A percentile compares a stretch with the other conserved stretches of the same genome.
Evolutionary conservation across 2,113 vertebrate genomes (phyloP).

Genomic region (Apeltes quadracus): DNA sequence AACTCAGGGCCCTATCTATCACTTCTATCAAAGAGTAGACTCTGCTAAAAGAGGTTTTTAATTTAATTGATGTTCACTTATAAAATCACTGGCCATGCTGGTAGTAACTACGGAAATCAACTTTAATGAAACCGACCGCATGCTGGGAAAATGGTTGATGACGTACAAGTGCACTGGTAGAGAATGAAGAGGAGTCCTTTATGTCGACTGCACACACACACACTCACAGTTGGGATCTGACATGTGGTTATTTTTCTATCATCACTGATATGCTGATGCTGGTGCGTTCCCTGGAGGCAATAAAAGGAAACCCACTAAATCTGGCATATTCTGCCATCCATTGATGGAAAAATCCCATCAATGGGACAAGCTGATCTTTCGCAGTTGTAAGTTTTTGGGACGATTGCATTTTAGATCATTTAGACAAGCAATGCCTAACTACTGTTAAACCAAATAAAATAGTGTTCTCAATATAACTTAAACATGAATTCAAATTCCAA

Average conservation of each 20-base stretch:
- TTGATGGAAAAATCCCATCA: not conserved
- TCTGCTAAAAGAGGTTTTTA: slow-evolving; percentile 1
- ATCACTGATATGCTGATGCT: not conserved
- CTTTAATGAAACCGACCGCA: not conserved
- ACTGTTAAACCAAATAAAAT: not conserved
- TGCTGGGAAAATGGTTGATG: not conserved
- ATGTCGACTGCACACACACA: not conserved
- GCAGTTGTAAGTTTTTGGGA: not conserved
- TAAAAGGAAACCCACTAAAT: not conserved
- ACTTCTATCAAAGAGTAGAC: no score
- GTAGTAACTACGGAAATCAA: not conserved
- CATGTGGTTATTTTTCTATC: not conserved
- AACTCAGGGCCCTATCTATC: no score
- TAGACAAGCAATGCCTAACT: not conserved
- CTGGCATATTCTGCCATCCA: not conserved
- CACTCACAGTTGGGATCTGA: not conserved
- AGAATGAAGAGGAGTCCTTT: not conserved
- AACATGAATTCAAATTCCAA: not conserved
- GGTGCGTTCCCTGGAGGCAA: not conserved
- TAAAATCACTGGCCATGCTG: not conserved
- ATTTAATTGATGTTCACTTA: no score
- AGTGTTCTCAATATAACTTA: not conserved
- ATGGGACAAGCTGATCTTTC: not conserved
- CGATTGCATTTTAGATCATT: not conserved
- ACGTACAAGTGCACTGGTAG: not conserved